Conservation (phyloP, 2,797 vertebrate species). For the Pachyuromys duprasi region DNA sequence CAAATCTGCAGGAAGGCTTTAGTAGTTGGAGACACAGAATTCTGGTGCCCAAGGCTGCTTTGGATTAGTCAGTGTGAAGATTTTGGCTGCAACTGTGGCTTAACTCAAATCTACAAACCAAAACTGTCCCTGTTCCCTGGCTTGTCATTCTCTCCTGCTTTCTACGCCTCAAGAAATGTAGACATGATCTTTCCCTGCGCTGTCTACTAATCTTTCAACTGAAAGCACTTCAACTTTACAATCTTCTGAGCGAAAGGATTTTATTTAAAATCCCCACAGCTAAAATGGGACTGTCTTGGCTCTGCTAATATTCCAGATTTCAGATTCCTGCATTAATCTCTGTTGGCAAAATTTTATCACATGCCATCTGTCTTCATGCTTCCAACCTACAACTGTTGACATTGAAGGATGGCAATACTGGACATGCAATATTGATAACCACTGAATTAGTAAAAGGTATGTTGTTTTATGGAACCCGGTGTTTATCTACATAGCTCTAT, state of each 20-base stretch:
- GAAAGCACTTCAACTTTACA: neutral
- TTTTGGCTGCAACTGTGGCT: neutral
- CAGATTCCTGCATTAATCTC: neutral
- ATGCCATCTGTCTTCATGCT: neutral
- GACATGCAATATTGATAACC: neutral
- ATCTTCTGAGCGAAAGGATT: conserved; percentile 5
- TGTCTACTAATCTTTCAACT: neutral
- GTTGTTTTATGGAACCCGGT: neutral
- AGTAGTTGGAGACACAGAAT: neutral
- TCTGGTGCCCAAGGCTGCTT: neutral
- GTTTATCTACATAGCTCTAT: neutral
- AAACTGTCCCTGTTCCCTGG: neutral
- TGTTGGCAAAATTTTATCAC: neutral
- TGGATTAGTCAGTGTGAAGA: neutral
- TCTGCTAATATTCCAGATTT: neutral
- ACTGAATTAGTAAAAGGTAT: neutral
- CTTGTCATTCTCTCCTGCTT: neutral
- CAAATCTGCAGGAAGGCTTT: neutral
- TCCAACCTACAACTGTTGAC: neutral
- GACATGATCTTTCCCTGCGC: neutral
- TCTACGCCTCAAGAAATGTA: neutral
- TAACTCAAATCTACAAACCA: neutral
- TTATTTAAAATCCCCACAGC: neutral
- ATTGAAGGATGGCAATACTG: neutral
- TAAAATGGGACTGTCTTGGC: neutral